Percentiles rank a stretch among this genome's conserved stretches.
phyloP scores from a whole-genome alignment of 2,113 vertebrate species.

The Cyprinodon variegatus region DNA sequence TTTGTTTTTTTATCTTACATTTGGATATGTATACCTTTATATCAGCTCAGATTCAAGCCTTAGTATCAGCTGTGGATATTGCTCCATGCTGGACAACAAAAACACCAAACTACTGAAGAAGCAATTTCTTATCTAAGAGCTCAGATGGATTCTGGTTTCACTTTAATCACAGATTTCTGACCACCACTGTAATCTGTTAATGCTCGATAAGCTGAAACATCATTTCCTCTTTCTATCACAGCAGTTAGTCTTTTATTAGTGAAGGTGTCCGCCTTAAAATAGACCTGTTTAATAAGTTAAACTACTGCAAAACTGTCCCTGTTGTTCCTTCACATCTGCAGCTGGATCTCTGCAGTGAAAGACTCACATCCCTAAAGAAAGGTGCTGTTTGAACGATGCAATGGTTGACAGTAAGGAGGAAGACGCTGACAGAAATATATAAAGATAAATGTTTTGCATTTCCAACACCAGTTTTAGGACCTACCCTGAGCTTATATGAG shows the following conservation, averaged over 20 bases:
- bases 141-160: background rate
- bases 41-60: too few species aligned
- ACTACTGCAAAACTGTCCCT: background rate
- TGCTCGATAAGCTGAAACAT: background rate
- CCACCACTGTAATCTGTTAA: background rate
- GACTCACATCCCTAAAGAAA: background rate
- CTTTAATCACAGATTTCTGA: background rate
- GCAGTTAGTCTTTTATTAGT: background rate
- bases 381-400: too few species aligned
- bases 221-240: background rate
- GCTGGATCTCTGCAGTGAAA: background rate
- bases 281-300: background rate
- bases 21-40: too few species aligned
- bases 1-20: too few species aligned
- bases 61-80: background rate
- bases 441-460: background rate
- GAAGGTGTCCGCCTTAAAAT: background rate
- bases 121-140: background rate
- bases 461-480: slow-evolving; percentile 24
- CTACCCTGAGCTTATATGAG: slow-evolving; percentile 76
- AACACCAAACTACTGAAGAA: too few species aligned
- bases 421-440: background rate
- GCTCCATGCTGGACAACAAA: background rate
- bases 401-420: background rate
- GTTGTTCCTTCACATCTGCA: background rate